Conservation (phyloP, 2,797 vertebrate genomes). For the Pangasius larnaudii region DNA sequence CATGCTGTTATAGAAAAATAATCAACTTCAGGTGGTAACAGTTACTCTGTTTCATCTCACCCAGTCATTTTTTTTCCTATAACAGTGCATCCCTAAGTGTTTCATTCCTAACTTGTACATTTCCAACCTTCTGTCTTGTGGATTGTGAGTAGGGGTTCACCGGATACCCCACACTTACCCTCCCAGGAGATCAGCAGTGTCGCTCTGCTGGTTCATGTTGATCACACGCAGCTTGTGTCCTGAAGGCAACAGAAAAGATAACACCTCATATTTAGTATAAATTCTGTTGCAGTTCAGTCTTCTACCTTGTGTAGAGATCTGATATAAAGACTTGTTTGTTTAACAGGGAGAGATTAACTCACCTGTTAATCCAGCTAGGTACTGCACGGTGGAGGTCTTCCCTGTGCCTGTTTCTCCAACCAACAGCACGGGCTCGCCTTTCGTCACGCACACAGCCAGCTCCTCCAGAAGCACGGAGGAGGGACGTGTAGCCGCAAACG, state of each 20-base stretch:
- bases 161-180: constrained; percentile 78
- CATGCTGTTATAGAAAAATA: no score
- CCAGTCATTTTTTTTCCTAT: no score
- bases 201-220: constrained; percentile 99
- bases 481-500: constrained; percentile 89
- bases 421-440: constrained; percentile 88
- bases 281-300: neutral
- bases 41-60: no score
- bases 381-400: constrained; percentile 94
- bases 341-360: constrained; percentile 43
- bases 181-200: constrained; percentile 92
- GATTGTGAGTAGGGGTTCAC: neutral
- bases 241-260: constrained; percentile 62
- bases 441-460: constrained; percentile 87
- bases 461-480: constrained; percentile 91
- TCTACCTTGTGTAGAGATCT: neutral
- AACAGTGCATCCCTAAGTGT: neutral
- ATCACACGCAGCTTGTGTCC: constrained; percentile 88
- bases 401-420: constrained; percentile 97
- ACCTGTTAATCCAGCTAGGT: constrained; percentile 91
- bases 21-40: no score
- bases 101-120: neutral
- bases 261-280: neutral
- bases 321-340: neutral
- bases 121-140: neutral